Evolutionary conservation across 2,113 vertebrate genomes (phyloP).

Genomic region (Psephotus haematonotus): DNA sequence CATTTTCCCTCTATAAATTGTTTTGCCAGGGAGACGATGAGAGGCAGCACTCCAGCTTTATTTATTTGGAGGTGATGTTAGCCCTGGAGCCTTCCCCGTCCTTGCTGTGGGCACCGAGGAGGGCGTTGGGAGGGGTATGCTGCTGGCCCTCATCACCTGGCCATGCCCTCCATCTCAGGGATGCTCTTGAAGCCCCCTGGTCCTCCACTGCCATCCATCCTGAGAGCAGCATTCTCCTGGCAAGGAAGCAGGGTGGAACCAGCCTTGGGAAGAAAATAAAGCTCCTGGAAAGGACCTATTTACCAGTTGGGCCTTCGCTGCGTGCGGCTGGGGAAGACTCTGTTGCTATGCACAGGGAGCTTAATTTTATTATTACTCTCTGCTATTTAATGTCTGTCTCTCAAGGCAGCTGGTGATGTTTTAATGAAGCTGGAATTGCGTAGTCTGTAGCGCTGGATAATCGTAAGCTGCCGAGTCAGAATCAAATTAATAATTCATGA

Average conservation of each 20-base stretch:
- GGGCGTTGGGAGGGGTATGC: background rate
- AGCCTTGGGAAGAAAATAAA: background rate
- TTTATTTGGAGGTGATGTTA: constrained; percentile 49
- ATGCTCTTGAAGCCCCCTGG: background rate
- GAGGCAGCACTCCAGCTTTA: constrained; percentile 55
- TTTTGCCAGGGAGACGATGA: constrained; percentile 67
- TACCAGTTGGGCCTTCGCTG: constrained; percentile 42
- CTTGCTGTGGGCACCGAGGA: background rate
- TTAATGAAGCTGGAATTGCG: constrained; percentile 93
- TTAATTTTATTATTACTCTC: constrained; percentile 89
- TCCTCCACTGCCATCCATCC: background rate
- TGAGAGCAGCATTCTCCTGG: background rate
- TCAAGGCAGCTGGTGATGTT: constrained; percentile 91
- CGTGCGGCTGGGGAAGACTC: constrained; percentile 62
- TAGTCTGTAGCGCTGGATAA: constrained; percentile 89
- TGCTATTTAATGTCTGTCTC: constrained; percentile 89
- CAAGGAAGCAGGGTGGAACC: background rate
- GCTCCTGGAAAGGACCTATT: constrained; percentile 29
- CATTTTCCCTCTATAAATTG: constrained; percentile 75
- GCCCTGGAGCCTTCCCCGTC: background rate
- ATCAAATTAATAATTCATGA: constrained; percentile 99
- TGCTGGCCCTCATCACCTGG: rapidly evolving
- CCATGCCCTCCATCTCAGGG: background rate
- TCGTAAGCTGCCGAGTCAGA: constrained; percentile 99
- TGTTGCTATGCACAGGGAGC: constrained; percentile 76